Base-by-base conservation (phyloP, 2,888 invertebrate genomes). In the Leptogaster cylindrica region DNA sequence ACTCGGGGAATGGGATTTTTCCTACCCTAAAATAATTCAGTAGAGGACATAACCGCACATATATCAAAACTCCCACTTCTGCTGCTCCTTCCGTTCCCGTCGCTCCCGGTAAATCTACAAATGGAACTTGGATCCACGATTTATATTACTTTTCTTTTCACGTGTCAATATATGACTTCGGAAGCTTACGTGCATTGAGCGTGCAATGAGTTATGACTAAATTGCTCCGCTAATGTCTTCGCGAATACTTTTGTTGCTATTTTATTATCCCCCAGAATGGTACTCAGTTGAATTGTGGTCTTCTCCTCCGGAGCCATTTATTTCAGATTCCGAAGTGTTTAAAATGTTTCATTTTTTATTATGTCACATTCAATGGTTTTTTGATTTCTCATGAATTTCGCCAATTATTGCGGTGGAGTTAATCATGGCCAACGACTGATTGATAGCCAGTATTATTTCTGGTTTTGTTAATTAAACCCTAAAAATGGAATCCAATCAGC, bases 151-250 rank as follows among this genome's bases (percentile, higher is more conserved):
- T 41, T 44, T 61, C 44, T 41, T 61, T 61, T 18, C 44, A 44
- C 61, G 61, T 61, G 61, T 61, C 61, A 61, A 61, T 61, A 61
- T 61, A 61, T 61, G 61, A 61, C 61, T 61, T 61, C 44, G 27
- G 44, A 16, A 18, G 61, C 28, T 61, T 61, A 61, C 61, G 61
- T 61, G 61, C 61, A n/a, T 31, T 16, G 61, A 61, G 61, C 41
- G 10, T 44, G 44, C 61, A 61, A 61, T 61, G 61, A 61, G 61
- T 61, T 61, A 44, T 44, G 31, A 41, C 18, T 44, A 44, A 61
- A 61, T 61, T 61, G 61, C 61, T 61, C 44, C 44, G 44, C 44
- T 61, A 61, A 61, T 61, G 61, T 28, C 23, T 58, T 44, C 44
- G 44, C 41, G 44, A 61, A 44, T 28, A 61, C 27, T 61, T 44